A percentile compares a stretch with the other conserved stretches of the same genome.
phyloP scores from a whole-genome alignment of 2,113 vertebrate genomes.

The Pantherophis guttatus region DNA sequence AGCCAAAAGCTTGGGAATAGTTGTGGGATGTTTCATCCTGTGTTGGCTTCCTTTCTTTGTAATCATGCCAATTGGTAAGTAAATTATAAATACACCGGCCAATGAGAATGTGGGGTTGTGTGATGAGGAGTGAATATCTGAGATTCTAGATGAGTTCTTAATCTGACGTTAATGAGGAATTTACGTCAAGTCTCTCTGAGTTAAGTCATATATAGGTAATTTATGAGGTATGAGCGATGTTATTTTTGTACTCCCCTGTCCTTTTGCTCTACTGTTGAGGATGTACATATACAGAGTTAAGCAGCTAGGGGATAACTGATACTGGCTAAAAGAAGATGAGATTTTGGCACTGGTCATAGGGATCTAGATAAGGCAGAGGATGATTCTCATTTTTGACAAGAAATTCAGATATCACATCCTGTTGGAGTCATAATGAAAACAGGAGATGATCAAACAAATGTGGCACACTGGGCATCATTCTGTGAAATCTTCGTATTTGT shows the following conservation, averaged over 20 bases:
- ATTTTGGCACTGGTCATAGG: neutral
- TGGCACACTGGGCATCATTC: neutral
- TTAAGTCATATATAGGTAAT: neutral
- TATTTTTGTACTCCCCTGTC: neutral
- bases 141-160: neutral
- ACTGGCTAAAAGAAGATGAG: neutral
- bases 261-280: neutral
- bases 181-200: neutral
- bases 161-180: neutral
- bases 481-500: neutral
- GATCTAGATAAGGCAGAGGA: neutral
- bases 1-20: conserved; percentile 93
- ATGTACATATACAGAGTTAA: neutral
- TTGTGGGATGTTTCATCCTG: conserved; percentile 93
- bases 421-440: neutral
- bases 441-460: too few relatives aligned
- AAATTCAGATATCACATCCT: too few relatives aligned
- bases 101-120: neutral
- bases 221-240: neutral
- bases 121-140: neutral
- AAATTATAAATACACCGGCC: neutral
- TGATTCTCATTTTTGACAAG: neutral
- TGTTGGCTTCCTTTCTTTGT: conserved; percentile 98
- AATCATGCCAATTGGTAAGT: conserved; percentile 93
- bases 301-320: neutral